These are phyloP conservation scores for Aphidius gifuensis DNA, from an alignment of 1,140 invertebrate genomes.

Conservation along the genomic window DNA sequence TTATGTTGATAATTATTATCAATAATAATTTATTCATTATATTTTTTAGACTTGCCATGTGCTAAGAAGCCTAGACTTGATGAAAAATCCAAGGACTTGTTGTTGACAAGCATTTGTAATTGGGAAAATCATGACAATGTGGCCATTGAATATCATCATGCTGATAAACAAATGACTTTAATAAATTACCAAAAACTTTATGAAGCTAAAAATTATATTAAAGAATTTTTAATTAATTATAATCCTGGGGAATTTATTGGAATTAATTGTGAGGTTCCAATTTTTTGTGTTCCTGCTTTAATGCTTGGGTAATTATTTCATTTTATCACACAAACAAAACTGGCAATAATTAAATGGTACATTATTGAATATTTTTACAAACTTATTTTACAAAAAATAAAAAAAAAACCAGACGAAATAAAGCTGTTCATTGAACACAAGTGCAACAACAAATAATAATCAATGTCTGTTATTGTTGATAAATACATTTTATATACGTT, in stretches of 20 bases:
- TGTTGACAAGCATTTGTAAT: not conserved
- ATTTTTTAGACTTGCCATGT: too few relatives aligned
- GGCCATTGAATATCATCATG: constrained; percentile 10
- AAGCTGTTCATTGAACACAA: too few relatives aligned
- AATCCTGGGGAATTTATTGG: constrained; percentile 36
- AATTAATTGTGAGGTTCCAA: constrained; percentile 33
- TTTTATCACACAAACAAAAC: constrained; percentile 14
- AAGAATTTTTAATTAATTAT: constrained; percentile 23
- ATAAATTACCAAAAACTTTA: constrained; percentile 33
- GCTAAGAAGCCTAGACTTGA: too few relatives aligned
- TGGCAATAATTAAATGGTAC: constrained; percentile 9
- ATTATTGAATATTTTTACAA: constrained; percentile 29
- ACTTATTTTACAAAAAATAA: too few relatives aligned
- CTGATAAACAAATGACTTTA: not conserved
- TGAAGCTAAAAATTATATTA: constrained; percentile 22
- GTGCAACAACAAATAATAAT: too few relatives aligned
- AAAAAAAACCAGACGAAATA: too few relatives aligned
- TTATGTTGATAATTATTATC: too few relatives aligned
- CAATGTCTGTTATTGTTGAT: too few relatives aligned
- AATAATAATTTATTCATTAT: too few relatives aligned
- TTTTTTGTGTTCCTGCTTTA: constrained; percentile 37
- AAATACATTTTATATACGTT: too few relatives aligned
- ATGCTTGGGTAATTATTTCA: constrained; percentile 39
- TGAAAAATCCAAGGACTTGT: too few relatives aligned
- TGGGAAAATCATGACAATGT: constrained; percentile 1